phyloP scores from a whole-genome alignment of 2,888 invertebrate species.

The Lysandra bellargus region DNA sequence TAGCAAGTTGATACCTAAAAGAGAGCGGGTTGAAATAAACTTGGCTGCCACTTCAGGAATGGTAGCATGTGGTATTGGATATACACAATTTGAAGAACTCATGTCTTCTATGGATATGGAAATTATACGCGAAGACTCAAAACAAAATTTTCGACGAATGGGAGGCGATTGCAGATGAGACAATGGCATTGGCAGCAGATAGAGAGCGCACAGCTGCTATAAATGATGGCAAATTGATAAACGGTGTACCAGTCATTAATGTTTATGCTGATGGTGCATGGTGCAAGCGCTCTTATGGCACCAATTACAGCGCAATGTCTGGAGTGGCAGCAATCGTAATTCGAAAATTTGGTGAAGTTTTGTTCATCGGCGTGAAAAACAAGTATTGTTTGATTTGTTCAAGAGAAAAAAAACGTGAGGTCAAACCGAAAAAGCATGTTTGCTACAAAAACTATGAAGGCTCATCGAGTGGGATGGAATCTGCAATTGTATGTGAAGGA shows the following conservation, averaged over 20 bases:
- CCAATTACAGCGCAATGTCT: conserved; percentile 27
- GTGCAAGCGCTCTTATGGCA: conserved; percentile 37
- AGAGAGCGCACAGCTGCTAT: too few species aligned
- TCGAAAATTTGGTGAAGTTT: conserved; percentile 16
- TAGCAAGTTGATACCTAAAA: too few species aligned
- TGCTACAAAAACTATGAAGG: conserved; percentile 28
- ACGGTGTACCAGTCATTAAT: conserved; percentile 36
- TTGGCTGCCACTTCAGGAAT: conserved; percentile 37
- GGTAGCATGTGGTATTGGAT: conserved; percentile 37
- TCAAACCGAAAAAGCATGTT: conserved; percentile 21
- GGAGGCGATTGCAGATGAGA: neutral
- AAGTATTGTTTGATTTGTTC: conserved; percentile 36
- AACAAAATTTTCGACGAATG: conserved; percentile 35
- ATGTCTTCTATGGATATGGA: conserved; percentile 31
- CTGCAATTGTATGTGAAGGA: neutral
- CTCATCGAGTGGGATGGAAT: conserved; percentile 1
- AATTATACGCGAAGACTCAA: conserved; percentile 25
- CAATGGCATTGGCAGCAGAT: too few species aligned
- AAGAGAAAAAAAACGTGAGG: conserved; percentile 32
- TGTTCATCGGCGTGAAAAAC: conserved; percentile 32
- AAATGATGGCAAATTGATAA: conserved; percentile 17
- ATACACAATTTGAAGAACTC: conserved; percentile 34
- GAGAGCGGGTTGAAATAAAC: conserved; percentile 31
- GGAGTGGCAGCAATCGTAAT: conserved; percentile 28
- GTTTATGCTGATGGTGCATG: conserved; percentile 40